phyloP scores from a whole-genome alignment of 2,113 vertebrate species.

The Sinocyclocheilus grahami region DNA sequence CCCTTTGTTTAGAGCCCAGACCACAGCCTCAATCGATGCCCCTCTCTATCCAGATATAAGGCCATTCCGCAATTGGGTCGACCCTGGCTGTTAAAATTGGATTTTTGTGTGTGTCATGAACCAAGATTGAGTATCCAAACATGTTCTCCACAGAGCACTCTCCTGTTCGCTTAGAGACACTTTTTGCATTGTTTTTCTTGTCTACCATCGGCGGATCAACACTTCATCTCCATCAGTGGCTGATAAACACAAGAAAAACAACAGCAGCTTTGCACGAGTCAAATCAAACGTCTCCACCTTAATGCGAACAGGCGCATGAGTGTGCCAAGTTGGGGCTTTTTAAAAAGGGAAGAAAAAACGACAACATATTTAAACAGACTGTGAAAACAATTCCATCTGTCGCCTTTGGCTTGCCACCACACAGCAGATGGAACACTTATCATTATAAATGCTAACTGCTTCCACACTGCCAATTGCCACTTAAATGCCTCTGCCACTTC shows the following conservation, averaged over 20 bases:
- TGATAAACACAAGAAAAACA: constrained; percentile 28
- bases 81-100: constrained; percentile 34
- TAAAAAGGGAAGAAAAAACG: constrained; percentile 72
- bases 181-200: not conserved
- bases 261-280: constrained; percentile 43
- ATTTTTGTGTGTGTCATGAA: constrained; percentile 35
- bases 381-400: constrained; percentile 82
- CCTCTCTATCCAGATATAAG: constrained; percentile 10
- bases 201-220: not conserved
- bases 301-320: constrained; percentile 58
- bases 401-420: constrained; percentile 68
- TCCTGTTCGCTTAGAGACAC: not conserved
- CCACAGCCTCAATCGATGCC: not conserved
- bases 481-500: constrained; percentile 58
- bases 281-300: constrained; percentile 63
- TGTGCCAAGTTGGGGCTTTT: constrained; percentile 61
- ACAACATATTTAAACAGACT: constrained; percentile 81
- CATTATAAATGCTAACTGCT: constrained; percentile 73
- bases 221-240: constrained; percentile 39
- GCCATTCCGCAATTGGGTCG: constrained; percentile 22
- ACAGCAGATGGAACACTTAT: constrained; percentile 75
- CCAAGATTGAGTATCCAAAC: constrained; percentile 21
- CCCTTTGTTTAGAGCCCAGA: constrained; percentile 44
- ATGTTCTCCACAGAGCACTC: not conserved
- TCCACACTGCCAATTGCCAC: constrained; percentile 70